Conservation (phyloP, 2,888 invertebrate genomes). For the Lasioglossum figueresi region DNA sequence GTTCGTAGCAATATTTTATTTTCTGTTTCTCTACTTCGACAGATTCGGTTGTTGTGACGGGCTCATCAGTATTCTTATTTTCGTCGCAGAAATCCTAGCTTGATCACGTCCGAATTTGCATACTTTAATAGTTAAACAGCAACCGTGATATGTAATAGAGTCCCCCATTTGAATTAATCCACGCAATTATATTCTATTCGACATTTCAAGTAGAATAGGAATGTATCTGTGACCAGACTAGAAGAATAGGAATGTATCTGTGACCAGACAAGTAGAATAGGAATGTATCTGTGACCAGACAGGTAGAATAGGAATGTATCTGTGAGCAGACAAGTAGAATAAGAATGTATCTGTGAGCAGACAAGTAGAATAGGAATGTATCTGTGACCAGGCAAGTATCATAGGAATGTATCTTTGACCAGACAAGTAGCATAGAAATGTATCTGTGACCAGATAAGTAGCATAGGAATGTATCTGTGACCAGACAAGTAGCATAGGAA, state of each 20-base stretch:
- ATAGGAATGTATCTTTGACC: neutral
- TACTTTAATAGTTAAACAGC: neutral
- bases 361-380: too few species aligned
- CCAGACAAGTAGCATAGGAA: neutral
- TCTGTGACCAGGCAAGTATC: too few species aligned
- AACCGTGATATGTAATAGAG: neutral
- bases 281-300: too few species aligned
- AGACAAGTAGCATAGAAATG: neutral
- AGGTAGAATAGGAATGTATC: neutral
- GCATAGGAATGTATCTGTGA: too few species aligned
- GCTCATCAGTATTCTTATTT: neutral
- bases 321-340: neutral
- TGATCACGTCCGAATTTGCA: conserved; percentile 20
- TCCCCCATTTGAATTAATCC: neutral
- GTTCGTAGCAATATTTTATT: conserved; percentile 35
- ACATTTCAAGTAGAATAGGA: neutral
- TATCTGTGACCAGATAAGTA: too few species aligned
- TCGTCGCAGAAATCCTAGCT: conserved; percentile 65
- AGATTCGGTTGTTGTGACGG: neutral
- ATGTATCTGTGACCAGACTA: neutral
- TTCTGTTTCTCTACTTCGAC: neutral
- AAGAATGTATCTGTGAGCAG: neutral
- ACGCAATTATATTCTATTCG: neutral
- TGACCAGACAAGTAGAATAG: too few species aligned
- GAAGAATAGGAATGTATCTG: neutral